These are phyloP conservation scores for Felis chaus DNA, from an alignment of 2,113 vertebrate genomes.

Conservation along the genomic window DNA sequence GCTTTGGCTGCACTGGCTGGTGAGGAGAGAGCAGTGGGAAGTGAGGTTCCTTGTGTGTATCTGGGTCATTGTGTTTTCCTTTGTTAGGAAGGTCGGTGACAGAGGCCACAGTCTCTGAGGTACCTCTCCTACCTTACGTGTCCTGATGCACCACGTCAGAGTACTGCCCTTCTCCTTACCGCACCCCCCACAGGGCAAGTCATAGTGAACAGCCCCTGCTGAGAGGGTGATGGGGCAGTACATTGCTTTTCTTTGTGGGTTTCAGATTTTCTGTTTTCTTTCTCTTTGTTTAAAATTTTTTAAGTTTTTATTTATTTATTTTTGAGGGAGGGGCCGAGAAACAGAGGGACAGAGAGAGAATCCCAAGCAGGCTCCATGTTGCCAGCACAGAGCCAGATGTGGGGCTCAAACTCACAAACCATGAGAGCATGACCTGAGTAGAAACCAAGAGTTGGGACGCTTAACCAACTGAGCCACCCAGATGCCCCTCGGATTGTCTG, in stretches of 20 bases:
- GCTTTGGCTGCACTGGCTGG: not conserved
- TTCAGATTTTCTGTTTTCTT: no score
- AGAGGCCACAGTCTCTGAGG: not conserved
- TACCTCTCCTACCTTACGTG: not conserved
- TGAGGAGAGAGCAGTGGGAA: not conserved
- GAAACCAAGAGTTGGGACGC: no score
- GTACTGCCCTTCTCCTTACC: not conserved
- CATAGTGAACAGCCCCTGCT: not conserved
- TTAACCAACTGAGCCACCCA: no score
- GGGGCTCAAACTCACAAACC: no score
- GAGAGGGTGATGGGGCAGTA: not conserved
- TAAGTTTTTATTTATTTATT: no score
- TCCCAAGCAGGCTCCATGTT: no score
- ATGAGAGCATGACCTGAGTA: no score
- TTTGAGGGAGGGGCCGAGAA: no score
- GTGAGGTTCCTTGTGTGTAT: not conserved
- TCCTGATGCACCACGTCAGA: not conserved
- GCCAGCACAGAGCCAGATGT: no score
- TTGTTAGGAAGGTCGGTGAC: not conserved
- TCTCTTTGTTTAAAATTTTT: no score
- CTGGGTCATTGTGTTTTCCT: not conserved
- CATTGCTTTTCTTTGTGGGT: not conserved
- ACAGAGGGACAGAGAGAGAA: no score
- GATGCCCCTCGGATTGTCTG: not conserved
- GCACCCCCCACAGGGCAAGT: not conserved